Evolutionary conservation across 2,113 vertebrate species (phyloP), one percentile per base, ranked within the genome.

Genomic region (Tragelaphus buxtoni): DNA sequence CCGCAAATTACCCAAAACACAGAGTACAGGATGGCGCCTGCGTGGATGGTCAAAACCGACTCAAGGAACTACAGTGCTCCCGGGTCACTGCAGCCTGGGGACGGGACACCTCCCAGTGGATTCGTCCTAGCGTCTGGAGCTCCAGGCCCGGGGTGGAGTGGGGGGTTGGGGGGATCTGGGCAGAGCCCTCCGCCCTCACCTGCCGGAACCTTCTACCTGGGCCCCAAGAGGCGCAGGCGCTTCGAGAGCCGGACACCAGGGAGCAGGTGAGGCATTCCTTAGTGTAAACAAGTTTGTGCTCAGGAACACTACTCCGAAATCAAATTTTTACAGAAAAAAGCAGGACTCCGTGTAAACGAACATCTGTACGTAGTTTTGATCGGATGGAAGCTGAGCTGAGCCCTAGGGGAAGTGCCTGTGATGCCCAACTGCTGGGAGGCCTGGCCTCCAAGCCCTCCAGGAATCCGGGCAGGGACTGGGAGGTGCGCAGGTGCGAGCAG

Each of bases 321-420:
- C 42, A 42, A 22, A 20, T 39, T 35, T 63, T n/a, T 26, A 26
- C 12, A 30, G 22, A 55, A 14, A 82, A 61, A 49, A 28, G 28
- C 28, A 13, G 12, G 32, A 84, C 14, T 51, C 30, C 35, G 26
- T 20, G 20, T 42, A 91, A 72, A 76, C 3, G 0, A 45, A 55
- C 51, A 28, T 9, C 56, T 61, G 58, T 28, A 9, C 0, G 22
- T 5, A 45, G 39, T n/a, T 88, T 61, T 24, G 80, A 45, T 28
- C 0, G 30, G 9, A 42, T 3, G 30, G 28, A 13, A 28, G 28
- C 7, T 17, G n/a, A 26, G 8, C 12, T 4, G 39, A 22, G 45
- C 18, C 53, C 7, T 4, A 10, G 22, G 24, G 17, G 55, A 18
- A 3, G 26, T 9, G 5, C 35, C 82, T 9, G 30, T 22, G 35